phyloP scores from a whole-genome alignment of 2,797 vertebrate genomes.

The Gambelia wislizenii region DNA sequence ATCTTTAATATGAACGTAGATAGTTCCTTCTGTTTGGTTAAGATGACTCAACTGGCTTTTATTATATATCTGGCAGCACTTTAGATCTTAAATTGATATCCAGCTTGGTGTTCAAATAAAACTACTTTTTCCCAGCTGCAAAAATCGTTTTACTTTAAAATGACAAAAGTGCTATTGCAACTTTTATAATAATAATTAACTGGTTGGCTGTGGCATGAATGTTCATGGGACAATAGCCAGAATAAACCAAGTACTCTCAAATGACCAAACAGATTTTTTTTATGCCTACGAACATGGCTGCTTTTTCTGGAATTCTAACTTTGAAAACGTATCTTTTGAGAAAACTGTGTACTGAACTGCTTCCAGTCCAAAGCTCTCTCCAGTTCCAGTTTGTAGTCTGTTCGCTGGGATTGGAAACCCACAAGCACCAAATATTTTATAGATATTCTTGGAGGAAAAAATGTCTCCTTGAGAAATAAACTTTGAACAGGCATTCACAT shows the following conservation, averaged over 20 bases:
- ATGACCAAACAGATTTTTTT: background rate
- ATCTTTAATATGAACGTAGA: conserved; percentile 65
- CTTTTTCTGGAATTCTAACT: background rate
- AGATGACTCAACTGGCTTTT: conserved; percentile 42
- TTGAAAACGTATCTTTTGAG: background rate
- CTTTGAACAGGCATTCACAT: conserved; percentile 2
- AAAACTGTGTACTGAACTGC: background rate
- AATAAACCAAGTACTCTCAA: background rate
- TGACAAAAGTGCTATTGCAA: background rate
- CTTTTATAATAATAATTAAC: background rate
- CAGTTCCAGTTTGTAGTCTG: conserved; percentile 39
- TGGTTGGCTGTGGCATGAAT: background rate
- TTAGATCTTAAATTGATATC: background rate
- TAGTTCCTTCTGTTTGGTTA: conserved; percentile 58
- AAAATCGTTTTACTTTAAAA: background rate
- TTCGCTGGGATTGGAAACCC: conserved; percentile 53
- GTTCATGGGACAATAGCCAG: background rate
- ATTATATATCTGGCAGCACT: conserved; percentile 35
- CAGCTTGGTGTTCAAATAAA: conserved; percentile 25
- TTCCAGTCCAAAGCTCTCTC: conserved; percentile 24
- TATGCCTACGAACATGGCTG: background rate
- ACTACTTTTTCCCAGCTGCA: background rate
- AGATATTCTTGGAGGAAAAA: background rate
- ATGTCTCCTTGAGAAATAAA: conserved; percentile 6
- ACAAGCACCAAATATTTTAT: conserved; percentile 20